phyloP scores from a whole-genome alignment of 2,797 vertebrate species.

The Oreortyx pictus region DNA sequence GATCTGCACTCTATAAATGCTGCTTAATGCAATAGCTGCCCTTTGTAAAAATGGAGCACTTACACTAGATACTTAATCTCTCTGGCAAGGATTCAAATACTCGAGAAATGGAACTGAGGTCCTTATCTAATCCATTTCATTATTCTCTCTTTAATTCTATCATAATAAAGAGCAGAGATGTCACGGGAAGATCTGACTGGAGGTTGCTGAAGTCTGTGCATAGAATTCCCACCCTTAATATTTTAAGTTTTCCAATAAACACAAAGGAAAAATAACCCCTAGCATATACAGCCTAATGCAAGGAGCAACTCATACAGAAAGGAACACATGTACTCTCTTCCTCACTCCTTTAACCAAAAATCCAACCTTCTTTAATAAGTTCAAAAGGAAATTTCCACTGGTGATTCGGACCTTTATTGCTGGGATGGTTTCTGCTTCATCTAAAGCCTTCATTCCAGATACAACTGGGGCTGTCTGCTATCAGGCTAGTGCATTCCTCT shows the following conservation, averaged over 20 bases:
- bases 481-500: too few species aligned
- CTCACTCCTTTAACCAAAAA: neutral
- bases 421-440: neutral
- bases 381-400: neutral
- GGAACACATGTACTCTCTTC: neutral
- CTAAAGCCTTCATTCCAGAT: neutral
- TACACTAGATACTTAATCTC: neutral
- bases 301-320: neutral
- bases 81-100: neutral
- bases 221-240: neutral
- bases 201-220: neutral
- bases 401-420: neutral
- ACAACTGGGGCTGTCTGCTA: neutral
- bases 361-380: neutral
- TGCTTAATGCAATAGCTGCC: neutral
- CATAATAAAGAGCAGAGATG: neutral
- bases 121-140: conserved; percentile 33
- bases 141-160: conserved; percentile 18
- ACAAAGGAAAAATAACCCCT: neutral
- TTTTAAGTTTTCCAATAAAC: neutral
- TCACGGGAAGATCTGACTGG: neutral
- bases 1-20: neutral
- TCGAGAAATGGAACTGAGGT: neutral
- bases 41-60: conserved; percentile 24
- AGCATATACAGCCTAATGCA: neutral